A percentile compares a stretch with the other conserved stretches of the same genome.
phyloP scores from a whole-genome alignment of 2,888 invertebrate species.

The Scelioninae gen. 2 region DNA sequence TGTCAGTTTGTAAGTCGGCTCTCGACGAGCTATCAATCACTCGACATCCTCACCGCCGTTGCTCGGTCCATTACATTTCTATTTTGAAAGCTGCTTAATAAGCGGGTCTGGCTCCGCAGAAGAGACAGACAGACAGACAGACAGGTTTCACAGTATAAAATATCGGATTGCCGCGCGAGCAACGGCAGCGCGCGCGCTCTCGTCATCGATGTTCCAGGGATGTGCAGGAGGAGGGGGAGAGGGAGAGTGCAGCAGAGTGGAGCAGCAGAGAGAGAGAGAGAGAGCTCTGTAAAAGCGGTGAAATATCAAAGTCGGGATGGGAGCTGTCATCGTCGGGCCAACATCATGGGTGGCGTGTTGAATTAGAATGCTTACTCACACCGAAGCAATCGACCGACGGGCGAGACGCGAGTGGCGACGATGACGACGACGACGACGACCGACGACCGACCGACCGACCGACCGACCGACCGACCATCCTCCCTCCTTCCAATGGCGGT shows the following conservation, averaged over 20 bases:
- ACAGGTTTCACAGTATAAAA: slow-evolving; percentile 75
- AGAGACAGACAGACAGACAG: slow-evolving; percentile 75
- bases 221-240: too few relatives aligned
- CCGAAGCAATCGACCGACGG: slow-evolving; percentile 78
- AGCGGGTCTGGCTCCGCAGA: slow-evolving; percentile 70
- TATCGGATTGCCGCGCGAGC: slow-evolving; percentile 72
- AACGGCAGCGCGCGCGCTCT: slow-evolving; percentile 59
- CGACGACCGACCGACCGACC: too few relatives aligned
- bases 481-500: slow-evolving; percentile 71
- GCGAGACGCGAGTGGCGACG: too few relatives aligned
- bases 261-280: too few relatives aligned
- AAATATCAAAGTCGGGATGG: slow-evolving; percentile 76
- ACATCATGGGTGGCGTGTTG: slow-evolving; percentile 76
- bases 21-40: slow-evolving; percentile 75
- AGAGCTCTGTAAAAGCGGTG: slow-evolving; percentile 72
- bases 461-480: too few relatives aligned
- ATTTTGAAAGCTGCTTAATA: slow-evolving; percentile 76
- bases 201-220: slow-evolving; percentile 62
- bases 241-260: too few relatives aligned
- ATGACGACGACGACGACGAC: too few relatives aligned
- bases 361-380: slow-evolving; percentile 75
- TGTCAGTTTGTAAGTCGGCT: slow-evolving; percentile 74
- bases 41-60: slow-evolving; percentile 63
- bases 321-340: slow-evolving; percentile 76
- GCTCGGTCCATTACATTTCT: slow-evolving; percentile 74